Percentiles rank a stretch among this genome's conserved stretches.
Conservation (phyloP, 2,113 vertebrate genomes). For the Esox niger region DNA sequence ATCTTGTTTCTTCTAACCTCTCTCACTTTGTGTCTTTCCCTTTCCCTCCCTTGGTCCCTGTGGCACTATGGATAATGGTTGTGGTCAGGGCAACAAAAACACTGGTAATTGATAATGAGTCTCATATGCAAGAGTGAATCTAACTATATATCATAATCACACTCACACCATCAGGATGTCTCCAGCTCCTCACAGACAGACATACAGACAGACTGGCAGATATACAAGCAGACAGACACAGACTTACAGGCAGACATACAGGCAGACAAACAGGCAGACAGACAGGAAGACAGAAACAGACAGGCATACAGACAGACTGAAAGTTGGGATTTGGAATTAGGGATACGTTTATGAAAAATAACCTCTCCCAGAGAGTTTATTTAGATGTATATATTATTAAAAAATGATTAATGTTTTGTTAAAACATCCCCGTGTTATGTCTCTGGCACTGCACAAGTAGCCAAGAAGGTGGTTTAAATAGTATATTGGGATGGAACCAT, state of each 20-base stretch:
- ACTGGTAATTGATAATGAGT: conserved; percentile 77
- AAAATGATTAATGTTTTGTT: conserved; percentile 25
- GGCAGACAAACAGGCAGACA: conserved; percentile 18
- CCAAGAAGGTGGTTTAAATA: no score
- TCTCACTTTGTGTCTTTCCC: no score
- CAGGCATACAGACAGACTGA: no score
- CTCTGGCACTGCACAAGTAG: no score
- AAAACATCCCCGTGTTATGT: no score
- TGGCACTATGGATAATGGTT: conserved; percentile 68
- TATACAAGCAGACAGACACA: no score
- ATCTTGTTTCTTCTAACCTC: no score
- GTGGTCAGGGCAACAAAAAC: conserved; percentile 75
- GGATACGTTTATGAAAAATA: conserved; percentile 15
- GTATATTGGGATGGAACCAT: no score
- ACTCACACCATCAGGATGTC: conserved; percentile 24
- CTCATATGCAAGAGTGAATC: conserved; percentile 51
- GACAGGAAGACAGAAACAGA: conserved; percentile 36
- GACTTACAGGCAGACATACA: no score
- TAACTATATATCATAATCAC: conserved; percentile 42
- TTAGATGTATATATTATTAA: conserved; percentile 42
- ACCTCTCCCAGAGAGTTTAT: conserved; percentile 46
- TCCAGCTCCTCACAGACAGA: background rate
- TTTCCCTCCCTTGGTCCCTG: conserved; percentile 8
- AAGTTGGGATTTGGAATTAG: conserved; percentile 25
- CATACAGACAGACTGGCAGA: no score